Percentiles rank a stretch among this genome's conserved stretches.
Conservation (phyloP, 2,888 invertebrate species). For the Stenodera caucasica region DNA sequence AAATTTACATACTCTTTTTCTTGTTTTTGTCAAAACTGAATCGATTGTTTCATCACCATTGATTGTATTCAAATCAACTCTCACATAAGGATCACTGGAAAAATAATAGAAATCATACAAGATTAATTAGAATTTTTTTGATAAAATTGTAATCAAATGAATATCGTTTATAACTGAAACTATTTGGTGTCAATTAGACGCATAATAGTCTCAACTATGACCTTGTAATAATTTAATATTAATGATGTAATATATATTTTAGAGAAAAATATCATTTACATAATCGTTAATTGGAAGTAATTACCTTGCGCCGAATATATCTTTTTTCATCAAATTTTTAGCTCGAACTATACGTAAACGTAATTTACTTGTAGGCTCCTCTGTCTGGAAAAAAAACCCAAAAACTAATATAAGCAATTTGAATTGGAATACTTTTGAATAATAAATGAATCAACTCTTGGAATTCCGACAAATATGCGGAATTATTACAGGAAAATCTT, state of each 20-base stretch:
- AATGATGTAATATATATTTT: neutral
- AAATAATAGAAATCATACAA: constrained; percentile 29
- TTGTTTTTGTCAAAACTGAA: constrained; percentile 92
- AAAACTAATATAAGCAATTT: constrained; percentile 14
- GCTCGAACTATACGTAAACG: constrained; percentile 85
- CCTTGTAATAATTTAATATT: neutral
- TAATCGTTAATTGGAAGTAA: constrained; percentile 8
- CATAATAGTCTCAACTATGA: neutral
- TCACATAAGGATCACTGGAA: constrained; percentile 94
- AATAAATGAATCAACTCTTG: too few relatives aligned
- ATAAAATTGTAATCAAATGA: too few relatives aligned
- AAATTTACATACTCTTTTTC: constrained; percentile 61
- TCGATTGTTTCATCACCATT: constrained; percentile 88
- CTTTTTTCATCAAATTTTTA: constrained; percentile 93
- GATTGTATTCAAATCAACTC: constrained; percentile 84
- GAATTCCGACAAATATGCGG: too few relatives aligned
- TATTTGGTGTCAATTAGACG: neutral
- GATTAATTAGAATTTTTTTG: too few relatives aligned
- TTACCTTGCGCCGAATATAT: constrained; percentile 97
- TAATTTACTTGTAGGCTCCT: constrained; percentile 79
- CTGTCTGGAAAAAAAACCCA: constrained; percentile 62
- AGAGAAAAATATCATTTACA: neutral
- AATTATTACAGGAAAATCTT: too few relatives aligned
- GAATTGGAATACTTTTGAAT: too few relatives aligned
- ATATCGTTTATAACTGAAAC: too few relatives aligned